phyloP scores from a whole-genome alignment of 2,888 invertebrate species.

The Lithophane socia region DNA sequence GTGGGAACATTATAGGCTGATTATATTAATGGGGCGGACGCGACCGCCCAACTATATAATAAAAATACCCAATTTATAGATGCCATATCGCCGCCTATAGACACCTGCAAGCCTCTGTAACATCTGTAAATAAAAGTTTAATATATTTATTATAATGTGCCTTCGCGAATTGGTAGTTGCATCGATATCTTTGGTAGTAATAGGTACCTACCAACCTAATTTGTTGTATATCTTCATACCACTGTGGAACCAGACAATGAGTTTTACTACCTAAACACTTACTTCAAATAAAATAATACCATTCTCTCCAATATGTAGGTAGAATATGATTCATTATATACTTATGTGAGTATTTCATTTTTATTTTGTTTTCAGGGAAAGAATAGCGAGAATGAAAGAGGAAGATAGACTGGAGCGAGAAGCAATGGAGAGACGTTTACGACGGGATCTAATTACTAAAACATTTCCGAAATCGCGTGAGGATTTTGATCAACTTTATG shows the following conservation, averaged over 20 bases:
- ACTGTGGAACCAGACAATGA: background rate
- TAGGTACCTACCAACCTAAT: background rate
- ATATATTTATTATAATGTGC: background rate
- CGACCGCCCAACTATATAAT: background rate
- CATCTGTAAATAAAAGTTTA: background rate
- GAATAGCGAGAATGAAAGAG: constrained; percentile 87
- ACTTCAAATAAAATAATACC: background rate
- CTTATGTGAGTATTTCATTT: background rate
- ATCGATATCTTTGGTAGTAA: background rate
- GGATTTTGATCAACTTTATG: constrained; percentile 94
- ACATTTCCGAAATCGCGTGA: constrained; percentile 93
- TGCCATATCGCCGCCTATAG: background rate
- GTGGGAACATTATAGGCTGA: no score
- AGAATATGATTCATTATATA: background rate
- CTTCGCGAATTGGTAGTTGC: background rate
- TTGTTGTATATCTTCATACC: background rate
- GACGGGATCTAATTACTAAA: constrained; percentile 91
- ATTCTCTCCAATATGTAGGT: background rate
- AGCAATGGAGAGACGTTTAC: constrained; percentile 88
- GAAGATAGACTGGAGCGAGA: constrained; percentile 89
- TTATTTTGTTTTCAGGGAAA: constrained; percentile 74
- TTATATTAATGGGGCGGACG: background rate
- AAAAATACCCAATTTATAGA: background rate
- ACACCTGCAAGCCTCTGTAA: background rate
- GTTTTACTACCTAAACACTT: background rate